Base-by-base conservation (phyloP, 1,140 invertebrate genomes). In the Diplogasteroides magnus region DNA sequence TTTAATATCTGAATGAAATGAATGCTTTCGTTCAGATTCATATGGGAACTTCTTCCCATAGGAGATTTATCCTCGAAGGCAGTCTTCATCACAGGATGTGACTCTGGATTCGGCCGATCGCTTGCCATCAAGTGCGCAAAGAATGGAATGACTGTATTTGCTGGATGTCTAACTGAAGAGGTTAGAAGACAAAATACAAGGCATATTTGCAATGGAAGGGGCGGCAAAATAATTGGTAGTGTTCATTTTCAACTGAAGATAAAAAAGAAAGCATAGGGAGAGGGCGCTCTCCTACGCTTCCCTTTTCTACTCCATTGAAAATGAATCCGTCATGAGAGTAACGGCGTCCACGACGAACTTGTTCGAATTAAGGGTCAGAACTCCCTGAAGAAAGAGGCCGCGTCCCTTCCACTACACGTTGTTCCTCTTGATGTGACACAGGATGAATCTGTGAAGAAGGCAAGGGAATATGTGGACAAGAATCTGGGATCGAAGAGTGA, bases 71-170 rank as follows among this genome's bases (percentile, higher is more conserved):
- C 67, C 11, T 28, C 67, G 6, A 68, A 67, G 23, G 75, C 75
- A 1, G 75, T 76, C 28, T 74, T 76, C 56, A 76, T 76, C 29
- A 76, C 71, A 14, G 75, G 75, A 19, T 76, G 75, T 63, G 75
- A 76, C 48, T 61, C 74, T n/a, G 74, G 74, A 65, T 76, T 76
- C 29, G 74, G 74, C 56, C 62, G 74, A 58, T 63, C 62, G 31
- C 37, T 73, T 23, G 74, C 74, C 0, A 64, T 73, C 56, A 72
- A 76, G 58, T 76, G 75, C 31, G 65, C 66, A 1, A 55, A 37
- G 15, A 76, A 65, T 62, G 74, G 74, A 56, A 61, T 72, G 11
- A 71, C 65, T 31, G 74, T 76, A 2, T 76, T 72, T 37, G 74
- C 74, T 14, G 74, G 74, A 6, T 76, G 74, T 55, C 29, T 76